Base-by-base conservation (phyloP, 2,797 vertebrate genomes). In the Pseudopleuronectes americanus region DNA sequence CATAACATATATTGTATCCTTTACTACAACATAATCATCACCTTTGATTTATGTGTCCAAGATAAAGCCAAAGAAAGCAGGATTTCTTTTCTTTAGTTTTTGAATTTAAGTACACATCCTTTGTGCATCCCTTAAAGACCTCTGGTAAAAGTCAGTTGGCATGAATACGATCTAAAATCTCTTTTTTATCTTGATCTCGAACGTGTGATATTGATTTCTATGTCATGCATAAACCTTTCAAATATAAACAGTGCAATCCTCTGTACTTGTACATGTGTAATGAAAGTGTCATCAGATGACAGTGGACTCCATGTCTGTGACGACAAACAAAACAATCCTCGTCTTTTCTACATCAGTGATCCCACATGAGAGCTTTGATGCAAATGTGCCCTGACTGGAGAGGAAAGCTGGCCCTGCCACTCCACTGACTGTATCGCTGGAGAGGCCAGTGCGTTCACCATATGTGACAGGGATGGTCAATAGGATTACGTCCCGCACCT, bases 391-490 rank as follows among this genome's bases (percentile, higher is more conserved):
- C 84, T 54, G 84, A 83, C n/a, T 89, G 90, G 88, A 90, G 87
- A 89, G 79, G 86, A 89, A 92, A 89, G 90, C 90, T 92, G 90
- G 87, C 87, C 74, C 77, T 68, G 64, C 86, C 89, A 89, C 92
- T 93, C 88, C 87, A 89, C 77, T 9, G 79, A 93, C 90, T 92
- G 92, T 92, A 91, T 86, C 83, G 57, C 79, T 91, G 88, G 90
- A 91, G 89, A 90, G 91, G 89, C 89, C 85, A 84, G 89, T 90
- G 90, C 85, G 88, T 90, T 90, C 82, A 70, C 82, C 93, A 95
- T 95, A 94, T 94, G 93, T 89, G 89, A 91, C 88, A 81, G 86
- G 90, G 88, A 90, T 83, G 90, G 89, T 93, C 92, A 94, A 94
- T 89, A 81, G 93, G 93, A 94, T 94, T 93, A 94, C 77, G 84